Evolutionary conservation across 1,140 invertebrate species (phyloP).

Genomic region (Calliphora vicina): DNA sequence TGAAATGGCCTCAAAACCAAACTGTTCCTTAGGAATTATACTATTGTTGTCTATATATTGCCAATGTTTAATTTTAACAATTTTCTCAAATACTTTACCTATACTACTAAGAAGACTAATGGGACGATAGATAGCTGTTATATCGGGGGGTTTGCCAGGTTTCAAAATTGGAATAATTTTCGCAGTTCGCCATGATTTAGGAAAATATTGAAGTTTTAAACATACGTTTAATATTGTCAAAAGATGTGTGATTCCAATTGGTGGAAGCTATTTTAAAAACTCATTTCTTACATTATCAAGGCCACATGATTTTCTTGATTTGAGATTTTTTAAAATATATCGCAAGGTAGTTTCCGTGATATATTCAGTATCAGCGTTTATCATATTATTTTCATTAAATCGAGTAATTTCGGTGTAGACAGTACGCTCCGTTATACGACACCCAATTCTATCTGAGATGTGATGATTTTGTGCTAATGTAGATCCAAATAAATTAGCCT

Average conservation of each 20-base stretch:
- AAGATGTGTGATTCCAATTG: not conserved
- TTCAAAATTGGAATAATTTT: conserved; percentile 57
- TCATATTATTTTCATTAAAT: too few species aligned
- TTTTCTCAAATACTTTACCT: conserved; percentile 55
- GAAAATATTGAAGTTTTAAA: conserved; percentile 52
- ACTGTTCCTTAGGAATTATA: conserved; percentile 54
- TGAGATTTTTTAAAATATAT: not conserved
- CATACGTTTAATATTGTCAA: conserved; percentile 48
- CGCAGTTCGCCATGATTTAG: conserved; percentile 55
- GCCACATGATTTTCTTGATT: not conserved
- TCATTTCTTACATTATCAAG: not conserved
- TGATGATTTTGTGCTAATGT: not conserved
- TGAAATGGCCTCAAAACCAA: conserved; percentile 57
- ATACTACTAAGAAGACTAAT: conserved; percentile 55
- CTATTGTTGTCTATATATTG: conserved; percentile 41
- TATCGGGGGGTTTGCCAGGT: conserved; percentile 53
- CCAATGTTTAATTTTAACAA: conserved; percentile 43
- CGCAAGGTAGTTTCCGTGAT: too few species aligned
- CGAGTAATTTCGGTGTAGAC: not conserved
- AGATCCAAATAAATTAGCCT: not conserved
- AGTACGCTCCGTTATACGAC: not conserved
- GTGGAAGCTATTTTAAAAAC: not conserved
- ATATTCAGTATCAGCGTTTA: too few species aligned
- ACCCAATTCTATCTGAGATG: not conserved
- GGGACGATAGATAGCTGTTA: conserved; percentile 49